Evolutionary conservation across 2,888 invertebrate species (phyloP), one percentile per base, ranked within the genome.

Genomic region (Aquatica leii): DNA sequence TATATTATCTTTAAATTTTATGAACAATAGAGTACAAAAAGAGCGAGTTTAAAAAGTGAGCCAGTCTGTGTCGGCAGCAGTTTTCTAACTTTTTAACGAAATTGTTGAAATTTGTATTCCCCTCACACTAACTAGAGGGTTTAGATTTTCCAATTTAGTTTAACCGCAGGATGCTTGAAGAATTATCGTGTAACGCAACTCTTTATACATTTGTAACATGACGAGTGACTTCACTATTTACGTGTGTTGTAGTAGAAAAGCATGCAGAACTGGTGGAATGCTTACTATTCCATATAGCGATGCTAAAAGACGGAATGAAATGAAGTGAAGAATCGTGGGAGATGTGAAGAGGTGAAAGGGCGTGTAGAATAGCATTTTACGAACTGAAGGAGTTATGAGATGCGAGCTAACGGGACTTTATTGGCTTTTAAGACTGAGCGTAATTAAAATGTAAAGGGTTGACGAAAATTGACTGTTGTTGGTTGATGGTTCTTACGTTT

Each of bases 101-200:
- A 78, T 74, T 73, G 75, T 75, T 71, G 73, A 74, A 76, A 77
- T 78, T 78, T 78, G 78, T 78, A 78, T 78, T 77, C 78, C 75
- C 74, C 70, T 70, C 74, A 71, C 74, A 66, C 58, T 72, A 72
- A 73, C 73, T 70, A 73, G 74, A 68, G 74, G 77, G 75, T 76
- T 76, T 74, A 76, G 76, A 76, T 77, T 77, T 76, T 75, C 74
- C 74, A 55, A 71, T 74, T 75, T 75, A 74, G 76, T 76, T 76
- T 73, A 76, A 74, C 73, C 70, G 69, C 70, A 67, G 69, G 61
- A 68, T 67, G 65, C 68, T 68, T 68, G 65, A 66, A 69, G 66
- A 59, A 62, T 71, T 71, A 64, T 71, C 65, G 66, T 65, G 65
- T 67, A 62, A 62, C 60, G 68, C 61, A 59, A 64, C 63, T 62